A percentile compares a stretch with the other conserved stretches of the same genome.
Conservation (phyloP, 2,113 vertebrate species). For the Chionodraco myersi region DNA sequence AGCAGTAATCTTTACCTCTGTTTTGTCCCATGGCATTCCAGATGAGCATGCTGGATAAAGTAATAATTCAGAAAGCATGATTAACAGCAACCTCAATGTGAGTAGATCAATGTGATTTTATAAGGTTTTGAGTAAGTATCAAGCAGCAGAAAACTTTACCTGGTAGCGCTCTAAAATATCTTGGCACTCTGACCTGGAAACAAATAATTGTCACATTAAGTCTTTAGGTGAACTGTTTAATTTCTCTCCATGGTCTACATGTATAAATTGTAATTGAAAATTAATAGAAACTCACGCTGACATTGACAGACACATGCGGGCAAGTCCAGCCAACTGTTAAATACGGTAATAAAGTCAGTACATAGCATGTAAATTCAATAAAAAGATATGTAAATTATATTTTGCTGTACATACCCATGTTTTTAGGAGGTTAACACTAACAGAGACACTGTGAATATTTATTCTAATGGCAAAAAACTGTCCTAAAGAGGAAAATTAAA, state of each 20-base stretch:
- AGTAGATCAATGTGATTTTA: not conserved
- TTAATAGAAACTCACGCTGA: constrained; percentile 49
- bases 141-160: constrained; percentile 39
- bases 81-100: not conserved
- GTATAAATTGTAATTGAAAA: not conserved
- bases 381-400: not conserved
- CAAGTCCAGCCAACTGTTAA: constrained; percentile 27
- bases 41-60: constrained; percentile 52
- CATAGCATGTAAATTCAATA: not conserved
- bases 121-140: not conserved
- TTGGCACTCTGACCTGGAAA: constrained; percentile 36
- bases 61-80: not conserved
- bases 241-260: not conserved
- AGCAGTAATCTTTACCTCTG: constrained; percentile 54
- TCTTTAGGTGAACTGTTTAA: not conserved
- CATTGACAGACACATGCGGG: rapidly evolving
- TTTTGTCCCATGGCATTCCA: constrained; percentile 62
- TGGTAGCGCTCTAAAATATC: not conserved
- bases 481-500: constrained; percentile 35
- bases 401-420: constrained; percentile 37
- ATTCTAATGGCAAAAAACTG: constrained; percentile 59
- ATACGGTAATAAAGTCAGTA: constrained; percentile 14
- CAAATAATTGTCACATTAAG: constrained; percentile 1
- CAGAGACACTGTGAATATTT: not conserved
- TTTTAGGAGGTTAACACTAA: not conserved